Evolutionary conservation across 2,797 vertebrate genomes (phyloP), one percentile per base, ranked within the genome.

Genomic region (Aldrovandia affinis): DNA sequence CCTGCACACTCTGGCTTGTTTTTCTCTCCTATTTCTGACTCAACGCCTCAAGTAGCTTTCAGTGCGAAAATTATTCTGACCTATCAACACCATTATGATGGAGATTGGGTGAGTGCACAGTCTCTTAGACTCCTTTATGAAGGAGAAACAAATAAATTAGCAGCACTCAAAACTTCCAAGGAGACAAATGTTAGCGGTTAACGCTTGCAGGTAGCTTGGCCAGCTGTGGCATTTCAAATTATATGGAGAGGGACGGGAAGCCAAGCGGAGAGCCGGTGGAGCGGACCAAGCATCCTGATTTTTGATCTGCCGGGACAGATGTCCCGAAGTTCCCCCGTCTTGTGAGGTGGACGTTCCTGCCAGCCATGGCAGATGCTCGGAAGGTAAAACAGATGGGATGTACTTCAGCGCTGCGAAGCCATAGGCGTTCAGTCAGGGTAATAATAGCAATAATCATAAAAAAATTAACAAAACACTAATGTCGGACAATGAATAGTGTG

Each of bases 351-450:
- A 94, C 86, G 85, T 91, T 92, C 93, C 94, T 94, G 93, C 92
- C 92, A 95, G 94, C 93, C 85, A 95, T 92, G 93, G 93, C 95
- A 96, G 95, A 96, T 95, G 95, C 93, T 95, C 88, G 83, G 86
- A 93, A 95, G 94, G 95, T 95, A 94, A 94, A 93, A 94, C 95
- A 96, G 95, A 96, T 96, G 95, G 95, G 93, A 91, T 91, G 86
- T 83, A 86, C 85, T 90, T 85, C 50, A 87, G 84, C 89, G 91
- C 75, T 83, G 84, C 88, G 82, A 83, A 89, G 91, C 89, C 90
- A 89, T 90, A 92, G 86, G 84, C 92, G 88, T 92, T 94, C 91
- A 84, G 89, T 85, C 90, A 89, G 73, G 75, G 28, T 83, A 88
- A 89, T 91, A 93, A 91, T 63, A 87, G 91, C 91, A 92, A 94